Evolutionary conservation across 2,888 invertebrate species (phyloP).

Genomic region (Cotesia congregata): DNA sequence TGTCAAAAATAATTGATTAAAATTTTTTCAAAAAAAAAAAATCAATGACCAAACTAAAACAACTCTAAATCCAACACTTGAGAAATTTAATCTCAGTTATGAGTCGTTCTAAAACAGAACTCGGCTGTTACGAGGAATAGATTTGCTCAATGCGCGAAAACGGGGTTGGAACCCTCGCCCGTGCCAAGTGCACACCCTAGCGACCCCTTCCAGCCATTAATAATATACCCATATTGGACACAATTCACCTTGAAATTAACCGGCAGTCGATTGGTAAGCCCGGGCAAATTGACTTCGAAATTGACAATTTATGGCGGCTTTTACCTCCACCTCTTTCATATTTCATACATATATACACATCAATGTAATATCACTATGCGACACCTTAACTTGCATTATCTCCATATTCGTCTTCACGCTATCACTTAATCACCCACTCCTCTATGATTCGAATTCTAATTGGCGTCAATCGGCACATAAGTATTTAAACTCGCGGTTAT

Average conservation of each 20-base stretch:
- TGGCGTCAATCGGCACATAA: constrained; percentile 27
- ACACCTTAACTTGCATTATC: background rate
- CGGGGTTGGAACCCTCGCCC: constrained; percentile 66
- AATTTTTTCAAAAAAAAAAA: too few species aligned
- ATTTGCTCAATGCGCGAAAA: constrained; percentile 68
- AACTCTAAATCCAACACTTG: background rate
- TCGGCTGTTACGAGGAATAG: constrained; percentile 63
- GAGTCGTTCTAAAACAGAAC: constrained; percentile 36
- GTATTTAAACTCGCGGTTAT: constrained; percentile 12
- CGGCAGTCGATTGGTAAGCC: constrained; percentile 70
- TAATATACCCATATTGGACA: constrained; percentile 71
- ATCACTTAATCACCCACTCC: constrained; percentile 10
- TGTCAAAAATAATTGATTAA: too few species aligned
- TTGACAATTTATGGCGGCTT: constrained; percentile 67
- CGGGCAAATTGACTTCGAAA: constrained; percentile 70
- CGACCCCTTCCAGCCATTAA: constrained; percentile 62
- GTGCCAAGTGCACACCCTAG: constrained; percentile 59
- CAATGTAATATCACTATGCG: background rate
- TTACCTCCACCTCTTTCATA: background rate
- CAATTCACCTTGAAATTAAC: constrained; percentile 72
- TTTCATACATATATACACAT: too few species aligned
- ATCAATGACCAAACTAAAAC: too few species aligned
- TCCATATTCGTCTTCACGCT: background rate
- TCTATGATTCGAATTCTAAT: constrained; percentile 13
- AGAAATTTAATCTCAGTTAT: constrained; percentile 38